These are phyloP conservation scores for Gryllus longicercus DNA, from an alignment of 2,888 invertebrate genomes.

Conservation along the genomic window DNA sequence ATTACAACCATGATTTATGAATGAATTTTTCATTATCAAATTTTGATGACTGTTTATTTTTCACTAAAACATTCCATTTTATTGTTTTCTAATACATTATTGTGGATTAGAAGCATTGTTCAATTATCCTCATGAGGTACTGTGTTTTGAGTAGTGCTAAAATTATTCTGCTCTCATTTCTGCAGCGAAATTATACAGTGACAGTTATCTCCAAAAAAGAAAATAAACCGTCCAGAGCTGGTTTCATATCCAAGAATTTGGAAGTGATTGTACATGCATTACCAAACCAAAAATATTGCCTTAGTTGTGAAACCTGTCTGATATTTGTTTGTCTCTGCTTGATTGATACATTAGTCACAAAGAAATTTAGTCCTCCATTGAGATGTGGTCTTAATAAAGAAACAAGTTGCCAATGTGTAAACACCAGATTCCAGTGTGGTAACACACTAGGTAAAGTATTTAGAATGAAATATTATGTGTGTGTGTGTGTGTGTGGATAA, in stretches of 20 bases:
- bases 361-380: conserved; percentile 25
- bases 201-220: neutral
- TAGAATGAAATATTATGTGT: conserved; percentile 28
- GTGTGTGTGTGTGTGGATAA: conserved; percentile 23
- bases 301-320: conserved; percentile 22
- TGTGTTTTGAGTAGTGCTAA: too few species aligned
- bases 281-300: conserved; percentile 18
- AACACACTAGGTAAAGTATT: conserved; percentile 24
- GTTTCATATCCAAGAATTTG: conserved; percentile 20
- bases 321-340: conserved; percentile 27
- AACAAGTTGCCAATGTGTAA: conserved; percentile 29
- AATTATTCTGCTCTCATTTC: too few species aligned
- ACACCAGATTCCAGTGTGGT: conserved; percentile 30
- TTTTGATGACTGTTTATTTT: too few species aligned
- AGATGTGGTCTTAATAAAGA: neutral
- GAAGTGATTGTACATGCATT: neutral
- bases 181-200: too few species aligned
- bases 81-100: too few species aligned
- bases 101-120: too few species aligned
- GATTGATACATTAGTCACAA: conserved; percentile 21
- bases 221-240: conserved; percentile 30
- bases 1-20: too few species aligned
- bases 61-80: too few species aligned
- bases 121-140: too few species aligned
- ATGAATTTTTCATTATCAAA: too few species aligned